Evolutionary conservation across 2,113 vertebrate species (phyloP), one percentile per base, ranked within the genome.

Genomic region (Sapajus apella): DNA sequence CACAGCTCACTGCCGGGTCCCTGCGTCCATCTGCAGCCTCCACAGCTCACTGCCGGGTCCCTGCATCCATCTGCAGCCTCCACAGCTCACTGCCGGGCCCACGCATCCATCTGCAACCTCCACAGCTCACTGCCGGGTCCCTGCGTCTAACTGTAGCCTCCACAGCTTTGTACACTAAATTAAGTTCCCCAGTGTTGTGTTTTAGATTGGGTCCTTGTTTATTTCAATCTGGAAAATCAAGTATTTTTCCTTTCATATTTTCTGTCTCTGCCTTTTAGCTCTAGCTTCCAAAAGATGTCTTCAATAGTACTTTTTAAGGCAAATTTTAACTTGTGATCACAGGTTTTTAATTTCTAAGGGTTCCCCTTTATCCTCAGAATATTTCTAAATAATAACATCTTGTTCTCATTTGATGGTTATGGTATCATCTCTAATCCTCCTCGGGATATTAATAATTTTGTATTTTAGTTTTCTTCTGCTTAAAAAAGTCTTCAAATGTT

Each of bases 221-320:
- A 73, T 80, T 56, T 56, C 37, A 9, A 13, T 35, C 58, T 43
- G 52, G 55, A 64, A 87, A 45, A 43, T 20, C 7, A 3, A 20
- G 18, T 18, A 9, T 20, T 30, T 50, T 81, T 40, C 52, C 43
- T 73, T 17, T 27, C 4, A 8, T 45, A 12, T 35, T 87, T 80
- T 81, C 23, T 35, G 12, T 56, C 17, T 50, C 73, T 12, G n/a
- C 21, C 16, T 92, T 61, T 73, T 21, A 37, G 37, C 72, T 50
- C 40, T 66, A 43, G 68, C 30, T 90, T 95, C 76, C 43, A 50
- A 45, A 81, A 86, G 23, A 50, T 77, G 43, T 72, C 58, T 47
- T 56, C 50, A 17, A 14, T 20, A 11, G 23, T 45, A 27, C 47
- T 55, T 77, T 56, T 47, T 32, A 68, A 8, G 18, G 79, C 30